Base-by-base conservation (phyloP, 2,113 vertebrate genomes). In the Menidia beryllina region DNA sequence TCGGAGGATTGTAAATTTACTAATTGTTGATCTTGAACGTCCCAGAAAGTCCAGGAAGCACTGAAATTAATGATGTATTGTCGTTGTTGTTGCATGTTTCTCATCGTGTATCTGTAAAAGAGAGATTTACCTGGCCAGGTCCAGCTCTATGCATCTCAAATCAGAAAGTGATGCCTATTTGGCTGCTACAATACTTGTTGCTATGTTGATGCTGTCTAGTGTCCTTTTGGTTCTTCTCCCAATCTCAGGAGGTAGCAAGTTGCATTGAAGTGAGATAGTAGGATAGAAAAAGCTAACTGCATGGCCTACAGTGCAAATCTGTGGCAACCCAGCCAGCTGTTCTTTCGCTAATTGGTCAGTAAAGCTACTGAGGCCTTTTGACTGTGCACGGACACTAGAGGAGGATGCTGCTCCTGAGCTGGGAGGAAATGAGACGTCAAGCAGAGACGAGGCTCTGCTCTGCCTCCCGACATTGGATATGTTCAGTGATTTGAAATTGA, bases 21-120 rank as follows among this genome's bases (percentile, higher is more conserved):
- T 45, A 45, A 83, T 87, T 30, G 82, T 85, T 84, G 75, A 86
- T 85, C 75, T 86, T 87, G 87, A 90, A 88, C 90, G 88, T 90
- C 84, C 86, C 87, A 81, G 86, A 81, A 81, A 75, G 83, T 71
- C 86, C 83, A 80, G 83, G 87, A 90, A 87, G 70, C 87, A 88
- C 79, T 89, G 87, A 89, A 88, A 90, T 81, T 89, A 88, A 89
- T 86, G 91, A 88, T 91, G 86, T 92, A 75, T 88, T 80, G 86
- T 92, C 76, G 86, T 91, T 85, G 90, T 89, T 88, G 88, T 88
- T 92, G 91, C 91, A 92, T 92, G 91, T 92, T 90, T 77, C 88
- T 88, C 88, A 89, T 89, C 87, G 86, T 90, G 88, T 90, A 86
- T 84, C 87, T 89, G 89, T 89, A 83, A 89, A 89, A 87, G 86